These are phyloP conservation scores for Tympanuchus pallidicinctus DNA, from an alignment of 2,113 vertebrate genomes.

Conservation along the genomic window DNA sequence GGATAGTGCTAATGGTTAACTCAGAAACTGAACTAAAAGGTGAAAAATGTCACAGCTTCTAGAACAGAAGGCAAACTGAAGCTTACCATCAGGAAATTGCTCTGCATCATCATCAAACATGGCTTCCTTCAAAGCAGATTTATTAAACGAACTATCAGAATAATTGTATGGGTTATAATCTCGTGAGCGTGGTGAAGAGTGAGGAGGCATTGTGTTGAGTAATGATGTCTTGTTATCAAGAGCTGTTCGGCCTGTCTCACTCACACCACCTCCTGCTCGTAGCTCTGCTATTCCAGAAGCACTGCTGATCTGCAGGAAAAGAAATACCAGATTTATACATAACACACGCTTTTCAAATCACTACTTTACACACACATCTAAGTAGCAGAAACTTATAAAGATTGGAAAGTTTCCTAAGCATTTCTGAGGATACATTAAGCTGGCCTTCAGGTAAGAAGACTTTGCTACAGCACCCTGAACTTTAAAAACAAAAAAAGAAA, in stretches of 20 bases:
- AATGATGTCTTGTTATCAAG: conserved; percentile 94
- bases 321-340: fast-evolving
- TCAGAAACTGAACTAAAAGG: not conserved
- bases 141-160: conserved; percentile 87
- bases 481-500: too few species aligned
- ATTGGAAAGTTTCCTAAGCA: not conserved
- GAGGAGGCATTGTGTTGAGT: conserved; percentile 89
- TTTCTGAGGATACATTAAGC: not conserved
- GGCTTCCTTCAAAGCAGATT: conserved; percentile 88
- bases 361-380: not conserved
- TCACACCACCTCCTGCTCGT: conserved; percentile 76
- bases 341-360: not conserved
- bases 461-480: not conserved
- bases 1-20: not conserved
- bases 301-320: conserved; percentile 66
- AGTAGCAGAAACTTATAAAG: fast-evolving
- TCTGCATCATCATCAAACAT: conserved; percentile 89
- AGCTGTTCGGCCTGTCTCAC: conserved; percentile 86
- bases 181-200: conserved; percentile 87
- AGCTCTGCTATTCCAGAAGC: conserved; percentile 80
- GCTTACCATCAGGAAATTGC: conserved; percentile 87
- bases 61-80: not conserved
- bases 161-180: conserved; percentile 93
- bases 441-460: not conserved
- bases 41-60: not conserved